Conservation (phyloP, 2,888 invertebrate species). For the Ephialtes manifestator region DNA sequence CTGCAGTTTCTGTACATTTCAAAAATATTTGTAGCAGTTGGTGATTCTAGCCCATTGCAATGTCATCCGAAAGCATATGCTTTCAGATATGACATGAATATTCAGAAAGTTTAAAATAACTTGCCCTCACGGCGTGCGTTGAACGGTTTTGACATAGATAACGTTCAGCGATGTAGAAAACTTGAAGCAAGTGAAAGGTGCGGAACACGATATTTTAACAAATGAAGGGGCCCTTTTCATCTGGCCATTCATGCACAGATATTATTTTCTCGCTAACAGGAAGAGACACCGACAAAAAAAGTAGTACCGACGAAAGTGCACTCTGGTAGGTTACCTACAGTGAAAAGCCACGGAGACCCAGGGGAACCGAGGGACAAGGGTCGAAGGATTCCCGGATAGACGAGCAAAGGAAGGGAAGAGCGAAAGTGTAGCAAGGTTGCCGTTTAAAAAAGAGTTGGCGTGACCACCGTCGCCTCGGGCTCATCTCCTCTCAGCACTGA, state of each 20-base stretch:
- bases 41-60: background rate
- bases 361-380: conserved; percentile 53
- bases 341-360: conserved; percentile 49
- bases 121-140: background rate
- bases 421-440: conserved; percentile 45
- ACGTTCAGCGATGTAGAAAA: background rate
- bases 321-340: conserved; percentile 10
- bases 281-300: conserved; percentile 37
- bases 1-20: background rate
- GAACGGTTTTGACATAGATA: background rate
- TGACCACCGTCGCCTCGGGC: conserved; percentile 51
- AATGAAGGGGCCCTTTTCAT: conserved; percentile 1
- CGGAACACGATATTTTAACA: background rate
- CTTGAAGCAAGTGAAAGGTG: background rate
- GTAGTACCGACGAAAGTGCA: conserved; percentile 17
- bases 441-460: conserved; percentile 61
- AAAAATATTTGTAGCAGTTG: background rate
- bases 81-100: background rate
- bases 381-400: conserved; percentile 56
- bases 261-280: conserved; percentile 7
- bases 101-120: background rate
- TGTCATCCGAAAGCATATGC: background rate
- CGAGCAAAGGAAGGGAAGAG: conserved; percentile 44
- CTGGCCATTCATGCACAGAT: background rate
- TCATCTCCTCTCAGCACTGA: conserved; percentile 53